phyloP scores from a whole-genome alignment of 2,113 vertebrate species.

The Bettongia penicillata region DNA sequence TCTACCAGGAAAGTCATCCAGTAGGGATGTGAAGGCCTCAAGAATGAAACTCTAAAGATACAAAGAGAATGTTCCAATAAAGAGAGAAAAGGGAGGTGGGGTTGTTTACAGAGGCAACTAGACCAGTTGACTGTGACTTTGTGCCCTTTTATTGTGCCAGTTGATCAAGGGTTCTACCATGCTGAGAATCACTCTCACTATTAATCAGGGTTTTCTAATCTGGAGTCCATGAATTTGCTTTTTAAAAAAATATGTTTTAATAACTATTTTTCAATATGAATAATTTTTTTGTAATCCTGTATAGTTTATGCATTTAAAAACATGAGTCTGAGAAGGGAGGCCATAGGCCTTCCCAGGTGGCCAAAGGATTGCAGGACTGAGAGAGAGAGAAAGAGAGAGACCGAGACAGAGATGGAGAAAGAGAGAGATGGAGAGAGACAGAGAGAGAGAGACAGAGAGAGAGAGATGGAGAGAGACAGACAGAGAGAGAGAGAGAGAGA shows the following conservation, averaged over 20 bases:
- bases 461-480: too few relatives aligned
- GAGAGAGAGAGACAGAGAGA: too few relatives aligned
- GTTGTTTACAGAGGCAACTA: neutral
- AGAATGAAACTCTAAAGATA: neutral
- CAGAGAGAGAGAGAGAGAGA: too few relatives aligned
- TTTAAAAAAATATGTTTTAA: neutral
- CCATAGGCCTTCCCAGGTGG: neutral
- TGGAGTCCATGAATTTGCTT: neutral
- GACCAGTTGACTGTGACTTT: too few relatives aligned
- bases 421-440: too few relatives aligned
- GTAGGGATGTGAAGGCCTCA: neutral
- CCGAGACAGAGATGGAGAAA: too few relatives aligned
- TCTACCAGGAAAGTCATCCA: neutral
- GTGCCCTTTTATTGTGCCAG: neutral
- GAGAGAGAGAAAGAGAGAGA: too few relatives aligned
- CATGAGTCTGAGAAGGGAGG: neutral
- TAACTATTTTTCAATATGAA: neutral
- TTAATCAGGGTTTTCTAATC: neutral
- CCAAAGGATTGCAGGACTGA: neutral
- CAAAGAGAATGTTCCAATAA: neutral
- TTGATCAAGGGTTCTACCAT: neutral
- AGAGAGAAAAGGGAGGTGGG: neutral
- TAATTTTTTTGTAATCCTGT: neutral
- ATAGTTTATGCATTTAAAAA: neutral
- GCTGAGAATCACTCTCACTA: neutral